Percentiles rank a stretch among this genome's conserved stretches.
phyloP scores from a whole-genome alignment of 1,140 invertebrate species.

The Calliopsis andreniformis region DNA sequence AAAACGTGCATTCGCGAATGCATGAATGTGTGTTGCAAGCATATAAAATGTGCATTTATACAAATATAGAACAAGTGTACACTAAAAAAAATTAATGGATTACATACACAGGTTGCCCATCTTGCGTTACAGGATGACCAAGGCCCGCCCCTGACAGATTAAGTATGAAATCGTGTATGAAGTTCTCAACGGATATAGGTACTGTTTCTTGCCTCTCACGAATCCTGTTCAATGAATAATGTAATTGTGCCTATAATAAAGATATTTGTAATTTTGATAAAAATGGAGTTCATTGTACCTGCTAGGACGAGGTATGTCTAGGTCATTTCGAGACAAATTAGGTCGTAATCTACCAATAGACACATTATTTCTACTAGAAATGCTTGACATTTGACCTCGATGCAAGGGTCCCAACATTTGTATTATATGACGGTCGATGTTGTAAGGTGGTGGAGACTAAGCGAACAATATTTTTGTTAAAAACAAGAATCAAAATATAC shows the following conservation, averaged over 20 bases:
- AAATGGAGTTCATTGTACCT: conserved; percentile 52
- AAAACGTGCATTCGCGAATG: too few relatives aligned
- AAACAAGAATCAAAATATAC: background rate
- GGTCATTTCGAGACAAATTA: conserved; percentile 30
- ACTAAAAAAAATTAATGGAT: conserved; percentile 21
- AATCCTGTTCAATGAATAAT: conserved; percentile 34
- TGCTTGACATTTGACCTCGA: conserved; percentile 14
- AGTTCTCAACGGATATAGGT: conserved; percentile 80
- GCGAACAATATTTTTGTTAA: background rate
- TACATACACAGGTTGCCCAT: conserved; percentile 79
- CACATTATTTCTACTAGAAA: conserved; percentile 41
- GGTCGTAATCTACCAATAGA: conserved; percentile 47
- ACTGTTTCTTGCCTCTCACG: conserved; percentile 53
- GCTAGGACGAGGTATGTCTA: conserved; percentile 43
- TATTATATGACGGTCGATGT: conserved; percentile 32
- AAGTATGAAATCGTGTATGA: conserved; percentile 84
- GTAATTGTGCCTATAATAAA: conserved; percentile 1
- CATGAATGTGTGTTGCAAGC: too few relatives aligned
- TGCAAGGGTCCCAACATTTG: conserved; percentile 32
- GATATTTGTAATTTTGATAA: too few relatives aligned
- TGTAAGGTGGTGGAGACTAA: conserved; percentile 13
- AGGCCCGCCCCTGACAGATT: conserved; percentile 80
- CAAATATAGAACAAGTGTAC: background rate
- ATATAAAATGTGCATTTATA: background rate
- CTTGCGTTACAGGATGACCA: conserved; percentile 74